Evolutionary conservation across 2,888 invertebrate species (phyloP), one percentile per base, ranked within the genome.

Genomic region (Leucophenga maculata): DNA sequence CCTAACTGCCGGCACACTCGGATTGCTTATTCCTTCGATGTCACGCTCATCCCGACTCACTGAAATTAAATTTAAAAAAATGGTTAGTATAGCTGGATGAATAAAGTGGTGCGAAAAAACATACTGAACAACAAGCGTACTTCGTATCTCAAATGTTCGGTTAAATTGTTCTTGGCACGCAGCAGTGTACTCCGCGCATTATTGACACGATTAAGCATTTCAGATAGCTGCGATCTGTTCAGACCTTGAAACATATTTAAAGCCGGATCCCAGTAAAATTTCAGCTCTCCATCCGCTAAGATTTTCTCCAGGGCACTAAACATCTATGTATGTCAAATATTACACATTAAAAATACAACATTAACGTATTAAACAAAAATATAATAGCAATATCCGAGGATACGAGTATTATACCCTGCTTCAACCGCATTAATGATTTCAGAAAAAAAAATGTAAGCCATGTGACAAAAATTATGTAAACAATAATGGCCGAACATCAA

Each of bases 261-360:
- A 0, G 75, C 65, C 9, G 70, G 69, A 69, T 86, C 79, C 85
- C 85, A 85, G 65, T 81, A 84, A 65, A 77, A 86, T 0, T 3
- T 70, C 9, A 86, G 69, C 3, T 75, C 72, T 26, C 70, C 72
- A 1, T 54, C 18, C 1, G 31, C 20, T 6, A 85, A 57, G 9
- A 74, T 73, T 0, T 65, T 65, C 14, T 62, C 73, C 54, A 86
- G 31, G 18, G 72, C 74, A 9, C 54, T n/a, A 20, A 77, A 75
- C 77, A 86, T 85, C 84, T 84, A 26, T n/a, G 13, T 70, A 62
- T 8, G 26, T 32, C 18, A 14, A 32, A 32, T 32, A 32, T n/a
- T n/a, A n/a, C n/a, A n/a, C n/a, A n/a, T n/a, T n/a, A n/a, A n/a
- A n/a, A n/a, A n/a, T n/a, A n/a, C n/a, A n/a, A n/a, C n/a, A n/a